These are phyloP conservation scores for Mormyrus hasselquistii DNA, from an alignment of 2,797 vertebrate species.

Conservation along the genomic window DNA sequence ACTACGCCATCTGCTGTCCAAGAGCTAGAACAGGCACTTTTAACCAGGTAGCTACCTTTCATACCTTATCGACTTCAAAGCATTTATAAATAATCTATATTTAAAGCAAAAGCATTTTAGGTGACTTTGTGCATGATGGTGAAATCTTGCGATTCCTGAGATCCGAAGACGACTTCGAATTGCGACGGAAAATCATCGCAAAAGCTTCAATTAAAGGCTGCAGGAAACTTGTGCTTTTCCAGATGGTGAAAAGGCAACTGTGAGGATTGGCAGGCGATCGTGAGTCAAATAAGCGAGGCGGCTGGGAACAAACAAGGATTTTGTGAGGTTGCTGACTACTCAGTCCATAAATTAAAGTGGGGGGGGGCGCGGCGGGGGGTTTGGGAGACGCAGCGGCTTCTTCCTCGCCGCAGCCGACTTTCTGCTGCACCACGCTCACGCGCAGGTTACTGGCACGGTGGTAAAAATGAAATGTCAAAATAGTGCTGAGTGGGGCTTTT, in stretches of 20 bases:
- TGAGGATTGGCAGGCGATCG: background rate
- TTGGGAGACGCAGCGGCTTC: background rate
- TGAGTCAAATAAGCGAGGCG: background rate
- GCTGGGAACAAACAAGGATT: background rate
- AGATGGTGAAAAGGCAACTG: background rate
- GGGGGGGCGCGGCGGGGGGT: background rate
- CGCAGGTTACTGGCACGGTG: constrained; percentile 2
- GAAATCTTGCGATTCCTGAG: background rate
- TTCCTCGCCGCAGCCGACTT: background rate
- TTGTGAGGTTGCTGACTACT: background rate
- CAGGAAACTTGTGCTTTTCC: background rate
- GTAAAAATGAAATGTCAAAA: constrained; percentile 20
- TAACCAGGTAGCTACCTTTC: background rate
- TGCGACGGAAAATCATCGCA: background rate
- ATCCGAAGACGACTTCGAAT: background rate
- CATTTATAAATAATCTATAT: background rate
- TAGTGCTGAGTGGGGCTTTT: constrained; percentile 25
- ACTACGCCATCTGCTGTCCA: background rate
- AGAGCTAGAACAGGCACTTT: background rate
- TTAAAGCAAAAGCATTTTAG: background rate
- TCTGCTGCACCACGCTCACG: background rate
- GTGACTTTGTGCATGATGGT: background rate
- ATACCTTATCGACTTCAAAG: background rate
- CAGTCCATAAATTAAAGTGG: constrained; percentile 9
- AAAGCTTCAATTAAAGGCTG: background rate